Evolutionary conservation across 53 echinoderm and acorn worm genomes (phyloP), one percentile per base, ranked within the genome.

Genomic region (Henricia sp.): DNA sequence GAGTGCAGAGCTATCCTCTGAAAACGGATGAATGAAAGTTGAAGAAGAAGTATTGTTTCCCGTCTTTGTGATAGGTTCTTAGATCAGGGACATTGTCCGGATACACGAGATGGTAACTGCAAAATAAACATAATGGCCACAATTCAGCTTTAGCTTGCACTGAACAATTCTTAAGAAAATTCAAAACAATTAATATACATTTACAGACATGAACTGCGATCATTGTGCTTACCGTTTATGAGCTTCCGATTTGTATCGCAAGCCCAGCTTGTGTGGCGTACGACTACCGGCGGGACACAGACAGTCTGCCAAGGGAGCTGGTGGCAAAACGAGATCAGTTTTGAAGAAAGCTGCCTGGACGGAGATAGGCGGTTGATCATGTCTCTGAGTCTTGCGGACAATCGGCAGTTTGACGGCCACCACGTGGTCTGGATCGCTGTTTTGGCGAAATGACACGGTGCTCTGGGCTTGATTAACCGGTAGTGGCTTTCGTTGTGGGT

Each of bases 1-100:
- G 8, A 40, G 4, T 3, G 13, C 19, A 48, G 20, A 57, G 16
- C 82, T 88, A 99, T 66, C 99, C 99, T 67, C 94, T 70, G 74
- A 89, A 92, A 32, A 87, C 99, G 4, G 99, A 95, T 16, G 99
- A 94, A 53, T 99, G 99, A 68, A 91, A 88, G 33, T 84, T 86
- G 54, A 65, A 88, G 63, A 99, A 92, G 74, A 99, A 95, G 34
- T 91, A 94, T 54, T 89, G 92, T 55, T 89, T 92, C 39, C 89
- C 92, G 29, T 77, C 88, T 52, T 85, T 86, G n/a, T 39, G 64
- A 44, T 86, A 82, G 71, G 86, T 90, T 38, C 99, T 76, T 4
- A 99, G 92, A 52, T 99, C 99, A 14, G 99, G 99, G 11, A 90
- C 82, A 19, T 77, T 63, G 40, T 99, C 99, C 12, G 92, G 99